A percentile compares a stretch with the other conserved stretches of the same genome.
Conservation (phyloP, 2,888 invertebrate genomes). For the Andrena bicolor region DNA sequence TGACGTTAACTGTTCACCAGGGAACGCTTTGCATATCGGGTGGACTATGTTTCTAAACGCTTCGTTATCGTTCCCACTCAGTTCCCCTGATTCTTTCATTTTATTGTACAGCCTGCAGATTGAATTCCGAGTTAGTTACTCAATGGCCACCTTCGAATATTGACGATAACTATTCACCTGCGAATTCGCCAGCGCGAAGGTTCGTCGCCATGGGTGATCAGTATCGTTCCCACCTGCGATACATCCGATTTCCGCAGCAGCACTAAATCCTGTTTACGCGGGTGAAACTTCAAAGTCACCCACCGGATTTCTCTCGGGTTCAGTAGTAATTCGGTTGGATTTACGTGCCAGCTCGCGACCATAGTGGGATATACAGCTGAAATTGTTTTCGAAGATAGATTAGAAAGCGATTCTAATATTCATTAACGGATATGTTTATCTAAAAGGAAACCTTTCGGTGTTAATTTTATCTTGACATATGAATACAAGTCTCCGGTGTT, state of each 20-base stretch:
- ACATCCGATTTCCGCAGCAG: slow-evolving; percentile 80
- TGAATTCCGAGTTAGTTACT: neutral
- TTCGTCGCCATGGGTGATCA: slow-evolving; percentile 86
- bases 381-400: slow-evolving; percentile 16
- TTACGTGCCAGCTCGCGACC: slow-evolving; percentile 81
- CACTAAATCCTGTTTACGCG: slow-evolving; percentile 85
- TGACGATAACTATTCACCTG: slow-evolving; percentile 67
- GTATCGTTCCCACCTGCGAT: slow-evolving; percentile 85
- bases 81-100: slow-evolving; percentile 77
- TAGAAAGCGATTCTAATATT: slow-evolving; percentile 56
- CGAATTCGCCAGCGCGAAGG: slow-evolving; percentile 85
- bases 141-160: neutral
- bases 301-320: slow-evolving; percentile 83
- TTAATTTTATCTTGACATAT: slow-evolving; percentile 84
- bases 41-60: slow-evolving; percentile 79
- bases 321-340: slow-evolving; percentile 85
- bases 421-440: neutral
- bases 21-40: slow-evolving; percentile 80
- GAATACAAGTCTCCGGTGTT: slow-evolving; percentile 87
- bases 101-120: slow-evolving; percentile 79
- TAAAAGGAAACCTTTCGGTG: slow-evolving; percentile 78
- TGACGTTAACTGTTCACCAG: slow-evolving; percentile 77
- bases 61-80: slow-evolving; percentile 76
- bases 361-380: slow-evolving; percentile 81
- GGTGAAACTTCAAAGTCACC: slow-evolving; percentile 84